Conservation (phyloP, 30 jellyfish, hydroid and myxozoan genomes). For the Turritopsis dohrnii region DNA sequence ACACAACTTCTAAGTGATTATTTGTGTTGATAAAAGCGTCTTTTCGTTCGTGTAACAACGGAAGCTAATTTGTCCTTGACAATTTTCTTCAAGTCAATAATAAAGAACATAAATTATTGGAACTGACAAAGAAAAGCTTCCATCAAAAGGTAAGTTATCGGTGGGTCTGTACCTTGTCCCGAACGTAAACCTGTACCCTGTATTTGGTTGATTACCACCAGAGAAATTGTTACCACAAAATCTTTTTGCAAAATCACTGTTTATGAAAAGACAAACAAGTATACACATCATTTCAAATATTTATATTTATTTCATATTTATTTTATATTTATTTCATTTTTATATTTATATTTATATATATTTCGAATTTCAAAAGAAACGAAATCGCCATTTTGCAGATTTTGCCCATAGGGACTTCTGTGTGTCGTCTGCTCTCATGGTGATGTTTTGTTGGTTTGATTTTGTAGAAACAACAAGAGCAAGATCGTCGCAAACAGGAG, state of each 20-base stretch:
- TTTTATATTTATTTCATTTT: no score
- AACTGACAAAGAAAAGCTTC: constrained; percentile 42
- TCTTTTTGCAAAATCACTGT: no score
- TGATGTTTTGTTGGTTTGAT: no score
- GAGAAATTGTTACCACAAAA: no score
- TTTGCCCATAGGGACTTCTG: no score
- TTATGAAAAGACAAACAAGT: no score
- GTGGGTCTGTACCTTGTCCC: not conserved
- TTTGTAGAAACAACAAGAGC: constrained; percentile 66
- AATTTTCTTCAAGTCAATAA: constrained; percentile 29
- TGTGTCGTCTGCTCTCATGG: no score
- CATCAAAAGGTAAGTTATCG: constrained; percentile 43
- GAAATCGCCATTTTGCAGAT: no score
- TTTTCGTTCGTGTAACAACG: not conserved
- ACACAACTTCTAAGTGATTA: not conserved
- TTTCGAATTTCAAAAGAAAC: no score
- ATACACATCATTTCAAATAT: no score
- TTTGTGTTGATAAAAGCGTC: not conserved
- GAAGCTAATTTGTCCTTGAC: constrained; percentile 27
- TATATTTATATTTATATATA: no score
- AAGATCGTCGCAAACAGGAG: constrained; percentile 60
- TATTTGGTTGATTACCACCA: not conserved
- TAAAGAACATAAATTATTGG: constrained; percentile 29
- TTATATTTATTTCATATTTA: no score
- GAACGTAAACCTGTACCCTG: not conserved